A percentile compares a stretch with the other conserved stretches of the same genome.
These are phyloP conservation scores for Agapornis canus DNA, from an alignment of 2,797 vertebrate genomes.

Conservation along the genomic window DNA sequence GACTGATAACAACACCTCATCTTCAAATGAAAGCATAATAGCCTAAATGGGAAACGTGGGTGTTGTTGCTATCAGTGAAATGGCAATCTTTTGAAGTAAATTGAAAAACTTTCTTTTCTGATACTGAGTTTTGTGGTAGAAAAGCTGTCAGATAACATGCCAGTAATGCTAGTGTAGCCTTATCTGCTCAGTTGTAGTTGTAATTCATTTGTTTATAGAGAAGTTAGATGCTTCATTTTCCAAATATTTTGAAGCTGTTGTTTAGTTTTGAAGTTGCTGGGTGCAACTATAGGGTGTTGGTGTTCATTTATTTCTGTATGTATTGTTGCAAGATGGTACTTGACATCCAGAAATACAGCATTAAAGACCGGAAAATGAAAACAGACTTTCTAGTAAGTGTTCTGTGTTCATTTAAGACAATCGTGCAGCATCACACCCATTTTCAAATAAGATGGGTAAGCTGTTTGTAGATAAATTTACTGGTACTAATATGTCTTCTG, in stretches of 20 bases:
- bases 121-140: background rate
- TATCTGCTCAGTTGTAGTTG: background rate
- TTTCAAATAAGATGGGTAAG: background rate
- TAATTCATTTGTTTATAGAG: background rate
- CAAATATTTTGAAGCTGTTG: background rate
- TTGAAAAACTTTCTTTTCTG: background rate
- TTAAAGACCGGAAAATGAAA: background rate
- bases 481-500: background rate
- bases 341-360: background rate
- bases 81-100: background rate
- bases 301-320: background rate
- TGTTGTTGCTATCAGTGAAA: background rate
- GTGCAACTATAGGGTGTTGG: background rate
- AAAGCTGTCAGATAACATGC: background rate
- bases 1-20: background rate
- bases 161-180: background rate
- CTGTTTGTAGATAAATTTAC: background rate
- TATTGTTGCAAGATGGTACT: background rate
- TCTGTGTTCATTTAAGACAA: background rate
- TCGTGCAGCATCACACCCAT: background rate
- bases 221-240: background rate
- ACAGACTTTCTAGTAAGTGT: background rate
- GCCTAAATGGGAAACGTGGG: background rate
- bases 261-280: background rate
- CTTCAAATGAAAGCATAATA: background rate